Conservation (phyloP, 2,888 invertebrate species). For the Papilio elwesi region DNA sequence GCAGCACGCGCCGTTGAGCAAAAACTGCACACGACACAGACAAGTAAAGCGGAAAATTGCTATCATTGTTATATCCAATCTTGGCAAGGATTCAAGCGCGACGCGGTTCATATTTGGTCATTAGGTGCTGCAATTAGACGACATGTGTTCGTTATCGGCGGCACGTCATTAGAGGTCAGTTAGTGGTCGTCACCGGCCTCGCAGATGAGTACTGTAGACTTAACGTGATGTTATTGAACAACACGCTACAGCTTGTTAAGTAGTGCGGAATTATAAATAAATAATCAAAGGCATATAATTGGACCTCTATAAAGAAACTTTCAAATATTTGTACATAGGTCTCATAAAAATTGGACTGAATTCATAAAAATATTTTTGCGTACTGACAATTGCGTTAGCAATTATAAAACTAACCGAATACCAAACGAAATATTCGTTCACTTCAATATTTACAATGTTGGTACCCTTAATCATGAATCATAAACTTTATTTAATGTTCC, state of each 20-base stretch:
- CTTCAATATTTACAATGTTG: no score
- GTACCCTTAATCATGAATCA: no score
- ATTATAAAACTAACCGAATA: background rate
- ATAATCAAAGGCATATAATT: background rate
- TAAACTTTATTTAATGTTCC: no score
- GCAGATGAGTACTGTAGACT: constrained; percentile 16
- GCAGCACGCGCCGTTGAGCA: constrained; percentile 63
- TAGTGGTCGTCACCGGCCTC: constrained; percentile 12
- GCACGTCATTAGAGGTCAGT: constrained; percentile 32
- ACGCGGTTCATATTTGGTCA: constrained; percentile 32
- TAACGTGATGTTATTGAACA: constrained; percentile 25
- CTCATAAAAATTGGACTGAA: background rate
- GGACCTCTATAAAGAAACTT: background rate
- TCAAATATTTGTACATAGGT: background rate
- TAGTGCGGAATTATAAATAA: background rate
- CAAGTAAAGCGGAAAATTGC: constrained; percentile 54
- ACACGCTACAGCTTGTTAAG: background rate
- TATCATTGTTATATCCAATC: constrained; percentile 37
- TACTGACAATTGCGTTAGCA: background rate
- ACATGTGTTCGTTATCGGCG: constrained; percentile 35
- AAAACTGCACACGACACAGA: constrained; percentile 57
- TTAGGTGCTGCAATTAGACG: constrained; percentile 34
- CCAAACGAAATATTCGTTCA: no score
- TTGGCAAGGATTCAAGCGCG: constrained; percentile 37
- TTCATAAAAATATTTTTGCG: background rate